Percentiles rank a stretch among this genome's conserved stretches.
Evolutionary conservation across 2,888 invertebrate species (phyloP).

Genomic region (Andrena haemorrhoa): DNA sequence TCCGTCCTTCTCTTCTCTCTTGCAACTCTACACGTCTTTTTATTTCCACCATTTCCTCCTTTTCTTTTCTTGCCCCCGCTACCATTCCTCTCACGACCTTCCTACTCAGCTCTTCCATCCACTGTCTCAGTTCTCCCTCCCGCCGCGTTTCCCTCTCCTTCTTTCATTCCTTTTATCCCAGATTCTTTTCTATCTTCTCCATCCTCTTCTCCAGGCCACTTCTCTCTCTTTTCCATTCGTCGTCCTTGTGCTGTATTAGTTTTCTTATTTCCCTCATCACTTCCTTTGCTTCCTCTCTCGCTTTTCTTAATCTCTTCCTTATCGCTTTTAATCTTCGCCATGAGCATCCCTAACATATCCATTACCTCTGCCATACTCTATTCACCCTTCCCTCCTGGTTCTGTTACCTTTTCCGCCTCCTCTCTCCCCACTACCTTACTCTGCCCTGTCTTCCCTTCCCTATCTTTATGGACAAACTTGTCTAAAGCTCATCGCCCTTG

Average conservation of each 20-base stretch:
- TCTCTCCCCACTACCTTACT: neutral
- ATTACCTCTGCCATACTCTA: neutral
- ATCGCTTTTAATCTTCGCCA: neutral
- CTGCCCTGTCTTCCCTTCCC: neutral
- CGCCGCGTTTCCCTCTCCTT: neutral
- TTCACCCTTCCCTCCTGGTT: neutral
- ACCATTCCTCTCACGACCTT: neutral
- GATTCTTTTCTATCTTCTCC: neutral
- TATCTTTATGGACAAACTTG: neutral
- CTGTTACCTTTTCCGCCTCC: neutral
- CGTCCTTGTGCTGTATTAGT: neutral
- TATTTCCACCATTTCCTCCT: neutral
- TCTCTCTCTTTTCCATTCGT: neutral
- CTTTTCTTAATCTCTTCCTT: neutral
- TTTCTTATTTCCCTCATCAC: neutral
- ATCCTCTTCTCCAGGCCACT: neutral
- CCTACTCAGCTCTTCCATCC: neutral
- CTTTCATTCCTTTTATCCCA: neutral
- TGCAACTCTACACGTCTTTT: neutral
- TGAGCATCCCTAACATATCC: slow-evolving; percentile 4
- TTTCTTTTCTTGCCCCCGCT: neutral
- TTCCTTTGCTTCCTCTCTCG: neutral
- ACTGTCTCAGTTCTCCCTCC: neutral
- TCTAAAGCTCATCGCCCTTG: neutral
- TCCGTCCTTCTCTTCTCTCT: neutral